Evolutionary conservation across 64 coral and sea anemone genomes (phyloP), one percentile per base, ranked within the genome.

Genomic region (Montipora efflorescens): DNA sequence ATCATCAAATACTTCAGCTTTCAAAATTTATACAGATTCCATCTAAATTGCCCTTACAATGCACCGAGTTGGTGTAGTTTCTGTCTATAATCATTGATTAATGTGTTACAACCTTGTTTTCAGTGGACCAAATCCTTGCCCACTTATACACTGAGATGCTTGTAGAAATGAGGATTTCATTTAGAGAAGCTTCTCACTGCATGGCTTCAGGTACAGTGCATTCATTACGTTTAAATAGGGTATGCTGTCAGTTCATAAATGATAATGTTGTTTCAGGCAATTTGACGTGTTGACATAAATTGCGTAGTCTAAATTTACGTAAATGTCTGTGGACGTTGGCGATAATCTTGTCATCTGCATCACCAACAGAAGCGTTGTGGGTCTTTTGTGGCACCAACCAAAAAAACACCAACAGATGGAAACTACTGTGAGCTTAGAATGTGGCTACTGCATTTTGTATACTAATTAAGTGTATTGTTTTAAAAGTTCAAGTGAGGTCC

Each of bases 91-190:
- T 0, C 13, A 67, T 67, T 67, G 2, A 36, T 36, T 36, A 36
- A 36, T 15, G 10, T 66, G 11, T 67, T 18, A 67, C 62, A 67
- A 67, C 8, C 62, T 67, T 11, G 62, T 67, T 87, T 87, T 43
- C 84, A 87, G 84, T 87, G 22, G 28, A 59, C 20, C 84, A 87
- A 59, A 87, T 87, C 48, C 68, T 87, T 23, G 48, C 64, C 9
- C 84, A 87, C 68, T 46, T 87, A 16, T 87, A 87, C 59, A 46
- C 84, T 18, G 84, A 87, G 22, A 72, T 15, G 67, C 48, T 87
- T 67, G 46, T 87, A 21, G 9, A 16, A 23, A 28, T 87, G 22
- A 36, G 84, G 22, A 55, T 87, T 36, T 87, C 48, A 43, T 48
- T 87, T 16, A 87, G 84, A 74, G 67, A 87, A 49, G 84, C 84